A percentile compares a stretch with the other conserved stretches of the same genome.
Evolutionary conservation across 2,888 invertebrate species (phyloP).

Genomic region (Crioceris asparagi): DNA sequence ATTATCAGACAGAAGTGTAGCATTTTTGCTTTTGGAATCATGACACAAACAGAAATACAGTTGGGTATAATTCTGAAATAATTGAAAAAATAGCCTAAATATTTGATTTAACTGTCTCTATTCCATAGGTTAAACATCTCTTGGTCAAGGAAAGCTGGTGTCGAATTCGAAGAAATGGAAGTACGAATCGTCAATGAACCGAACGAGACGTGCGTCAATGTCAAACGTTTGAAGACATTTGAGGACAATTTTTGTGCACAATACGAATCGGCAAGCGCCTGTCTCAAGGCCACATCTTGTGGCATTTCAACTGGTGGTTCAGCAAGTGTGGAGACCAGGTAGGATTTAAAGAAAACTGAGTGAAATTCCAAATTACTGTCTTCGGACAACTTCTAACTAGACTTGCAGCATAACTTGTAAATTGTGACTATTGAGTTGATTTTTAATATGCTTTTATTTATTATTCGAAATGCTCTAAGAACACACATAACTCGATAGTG

Average conservation of each 20-base stretch:
- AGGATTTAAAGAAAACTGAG: no score
- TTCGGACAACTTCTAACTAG: no score
- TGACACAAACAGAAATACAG: neutral
- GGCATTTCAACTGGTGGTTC: slow-evolving; percentile 44
- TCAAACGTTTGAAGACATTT: slow-evolving; percentile 15
- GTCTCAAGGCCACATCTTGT: slow-evolving; percentile 41
- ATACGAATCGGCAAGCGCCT: slow-evolving; percentile 40
- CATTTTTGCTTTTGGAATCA: neutral
- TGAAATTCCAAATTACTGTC: no score
- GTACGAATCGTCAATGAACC: slow-evolving; percentile 33
- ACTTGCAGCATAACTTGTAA: no score
- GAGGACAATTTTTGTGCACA: slow-evolving; percentile 41
- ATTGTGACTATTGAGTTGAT: no score
- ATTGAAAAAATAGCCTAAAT: neutral
- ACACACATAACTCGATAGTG: no score
- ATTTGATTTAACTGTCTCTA: slow-evolving; percentile 3
- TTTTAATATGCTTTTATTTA: no score
- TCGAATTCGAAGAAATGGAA: slow-evolving; percentile 26
- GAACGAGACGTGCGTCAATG: slow-evolving; percentile 26
- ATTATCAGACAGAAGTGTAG: no score
- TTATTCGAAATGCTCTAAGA: no score
- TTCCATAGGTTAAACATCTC: slow-evolving; percentile 39
- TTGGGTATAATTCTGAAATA: no score
- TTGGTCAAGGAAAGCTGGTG: slow-evolving; percentile 31
- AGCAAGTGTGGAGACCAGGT: slow-evolving; percentile 23